These are phyloP conservation scores for Hyperoodon ampullatus DNA, from an alignment of 2,113 vertebrate species.

Conservation along the genomic window DNA sequence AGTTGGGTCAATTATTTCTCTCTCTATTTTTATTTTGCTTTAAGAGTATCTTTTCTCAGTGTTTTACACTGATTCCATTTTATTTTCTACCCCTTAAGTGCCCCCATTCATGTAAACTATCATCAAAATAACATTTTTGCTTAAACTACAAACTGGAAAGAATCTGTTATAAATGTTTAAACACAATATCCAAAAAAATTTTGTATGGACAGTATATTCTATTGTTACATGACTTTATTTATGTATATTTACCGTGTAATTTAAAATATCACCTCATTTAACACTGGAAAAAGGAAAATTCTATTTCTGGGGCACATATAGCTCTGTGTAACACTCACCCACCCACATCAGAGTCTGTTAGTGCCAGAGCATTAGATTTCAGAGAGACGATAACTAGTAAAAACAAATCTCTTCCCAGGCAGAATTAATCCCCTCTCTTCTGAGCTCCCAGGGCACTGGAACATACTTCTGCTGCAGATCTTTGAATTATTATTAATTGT, in stretches of 20 bases:
- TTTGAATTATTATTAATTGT: conserved; percentile 61
- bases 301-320: neutral
- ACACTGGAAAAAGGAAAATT: conserved; percentile 6
- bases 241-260: conserved; percentile 26
- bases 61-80: conserved; percentile 4
- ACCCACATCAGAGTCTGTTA: conserved; percentile 35
- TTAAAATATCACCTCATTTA: conserved; percentile 47
- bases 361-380: conserved; percentile 57
- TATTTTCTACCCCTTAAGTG: neutral
- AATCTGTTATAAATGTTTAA: conserved; percentile 12
- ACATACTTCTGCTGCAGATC: conserved; percentile 38
- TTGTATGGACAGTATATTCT: neutral
- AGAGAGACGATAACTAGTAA: conserved; percentile 56
- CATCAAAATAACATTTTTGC: conserved; percentile 13
- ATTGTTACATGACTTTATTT: neutral
- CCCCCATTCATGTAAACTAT: neutral
- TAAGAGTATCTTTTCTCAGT: neutral
- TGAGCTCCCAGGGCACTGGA: conserved; percentile 18
- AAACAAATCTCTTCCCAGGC: conserved; percentile 60
- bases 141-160: neutral
- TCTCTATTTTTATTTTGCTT: conserved; percentile 8
- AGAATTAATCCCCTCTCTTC: conserved; percentile 55
- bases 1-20: neutral
- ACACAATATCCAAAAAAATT: conserved; percentile 17
- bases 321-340: neutral